Conservation (phyloP, 2,888 invertebrate species). For the Norana najaformis region DNA sequence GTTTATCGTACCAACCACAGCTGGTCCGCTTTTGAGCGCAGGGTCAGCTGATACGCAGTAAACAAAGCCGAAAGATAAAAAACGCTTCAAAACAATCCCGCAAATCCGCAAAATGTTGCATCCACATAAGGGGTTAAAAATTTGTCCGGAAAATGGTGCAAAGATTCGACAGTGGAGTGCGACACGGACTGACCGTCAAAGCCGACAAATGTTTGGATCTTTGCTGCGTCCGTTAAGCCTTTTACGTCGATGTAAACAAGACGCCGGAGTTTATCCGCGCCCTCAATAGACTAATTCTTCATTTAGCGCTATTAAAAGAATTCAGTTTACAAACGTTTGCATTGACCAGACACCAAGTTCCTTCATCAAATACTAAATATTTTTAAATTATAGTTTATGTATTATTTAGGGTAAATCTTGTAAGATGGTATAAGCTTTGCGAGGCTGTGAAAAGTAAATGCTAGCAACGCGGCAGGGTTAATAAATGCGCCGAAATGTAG, state of each 20-base stretch:
- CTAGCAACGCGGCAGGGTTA: too few relatives aligned
- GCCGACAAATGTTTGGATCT: not conserved
- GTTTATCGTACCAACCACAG: not conserved
- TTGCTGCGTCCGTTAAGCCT: not conserved
- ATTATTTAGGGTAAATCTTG: too few relatives aligned
- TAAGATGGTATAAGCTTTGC: too few relatives aligned
- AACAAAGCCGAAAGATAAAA: not conserved
- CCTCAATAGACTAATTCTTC: too few relatives aligned
- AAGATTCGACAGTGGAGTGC: not conserved
- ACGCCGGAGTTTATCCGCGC: too few relatives aligned
- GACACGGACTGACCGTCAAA: not conserved
- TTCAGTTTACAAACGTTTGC: too few relatives aligned
- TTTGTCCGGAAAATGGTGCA: not conserved
- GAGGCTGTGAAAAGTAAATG: too few relatives aligned
- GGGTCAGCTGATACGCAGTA: slow-evolving; percentile 7
- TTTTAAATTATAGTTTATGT: too few relatives aligned
- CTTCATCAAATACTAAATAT: too few relatives aligned
- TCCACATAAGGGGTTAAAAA: not conserved
- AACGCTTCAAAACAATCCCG: not conserved
- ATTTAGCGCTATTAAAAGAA: too few relatives aligned
- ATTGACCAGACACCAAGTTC: too few relatives aligned
- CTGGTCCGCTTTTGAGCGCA: not conserved
- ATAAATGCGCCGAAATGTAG: too few relatives aligned
- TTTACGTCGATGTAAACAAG: slow-evolving; percentile 5
- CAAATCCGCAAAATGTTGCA: not conserved